phyloP scores from a whole-genome alignment of 2,113 vertebrate genomes.

The Sphaerodactylus townsendi region DNA sequence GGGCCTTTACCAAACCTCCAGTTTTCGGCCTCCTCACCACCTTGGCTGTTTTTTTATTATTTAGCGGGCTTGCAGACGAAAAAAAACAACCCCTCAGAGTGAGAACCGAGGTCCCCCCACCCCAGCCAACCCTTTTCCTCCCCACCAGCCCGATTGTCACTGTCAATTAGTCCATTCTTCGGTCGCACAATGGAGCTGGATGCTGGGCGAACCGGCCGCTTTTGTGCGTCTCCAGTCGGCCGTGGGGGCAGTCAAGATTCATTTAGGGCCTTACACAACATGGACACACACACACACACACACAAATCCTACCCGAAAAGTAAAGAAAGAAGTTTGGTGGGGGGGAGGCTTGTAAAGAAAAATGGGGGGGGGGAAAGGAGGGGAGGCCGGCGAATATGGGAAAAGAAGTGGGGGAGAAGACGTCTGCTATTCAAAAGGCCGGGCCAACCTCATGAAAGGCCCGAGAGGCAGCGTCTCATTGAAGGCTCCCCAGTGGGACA shows the following conservation, averaged over 20 bases:
- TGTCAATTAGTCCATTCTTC: slow-evolving; percentile 95
- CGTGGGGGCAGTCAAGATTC: slow-evolving; percentile 94
- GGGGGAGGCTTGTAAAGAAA: slow-evolving; percentile 7
- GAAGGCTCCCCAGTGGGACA: slow-evolving; percentile 65
- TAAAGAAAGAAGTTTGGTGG: slow-evolving; percentile 74
- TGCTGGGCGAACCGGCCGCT: slow-evolving; percentile 81
- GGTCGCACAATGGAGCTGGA: slow-evolving; percentile 91
- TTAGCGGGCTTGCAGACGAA: slow-evolving; percentile 72
- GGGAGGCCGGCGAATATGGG: neutral
- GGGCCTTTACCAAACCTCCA: neutral
- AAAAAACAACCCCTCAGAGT: too few relatives aligned
- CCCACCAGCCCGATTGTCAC: slow-evolving; percentile 82
- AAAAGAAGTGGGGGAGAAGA: slow-evolving; percentile 6
- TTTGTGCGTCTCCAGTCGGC: slow-evolving; percentile 95
- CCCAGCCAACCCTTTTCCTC: slow-evolving; percentile 45
- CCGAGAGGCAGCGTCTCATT: slow-evolving; percentile 70
- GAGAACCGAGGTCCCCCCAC: slow-evolving; percentile 77
- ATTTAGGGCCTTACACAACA: slow-evolving; percentile 89
- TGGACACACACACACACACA: slow-evolving; percentile 82
- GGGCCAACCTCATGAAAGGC: slow-evolving; percentile 71
- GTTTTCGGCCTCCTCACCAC: slow-evolving; percentile 39
- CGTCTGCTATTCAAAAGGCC: slow-evolving; percentile 71
- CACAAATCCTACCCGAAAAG: slow-evolving; percentile 89
- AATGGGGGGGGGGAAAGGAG: slow-evolving; percentile 37
- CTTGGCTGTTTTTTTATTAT: slow-evolving; percentile 63